These are phyloP conservation scores for Origma solitaria DNA, from an alignment of 2,113 vertebrate species.

Conservation along the genomic window DNA sequence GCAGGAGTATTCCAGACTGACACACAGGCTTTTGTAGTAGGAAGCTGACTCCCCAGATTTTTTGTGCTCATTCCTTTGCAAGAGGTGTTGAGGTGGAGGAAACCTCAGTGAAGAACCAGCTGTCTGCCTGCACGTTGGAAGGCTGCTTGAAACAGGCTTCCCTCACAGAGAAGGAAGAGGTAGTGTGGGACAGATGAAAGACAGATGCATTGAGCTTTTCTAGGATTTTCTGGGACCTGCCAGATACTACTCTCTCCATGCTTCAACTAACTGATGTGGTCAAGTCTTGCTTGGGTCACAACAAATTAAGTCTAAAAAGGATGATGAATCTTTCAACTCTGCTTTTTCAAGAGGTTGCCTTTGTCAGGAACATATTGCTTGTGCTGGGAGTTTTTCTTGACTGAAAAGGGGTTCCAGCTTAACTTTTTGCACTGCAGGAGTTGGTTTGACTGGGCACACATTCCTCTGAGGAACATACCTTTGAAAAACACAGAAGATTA, in stretches of 20 bases:
- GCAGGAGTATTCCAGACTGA: not conserved
- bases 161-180: not conserved
- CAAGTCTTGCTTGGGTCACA: not conserved
- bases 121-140: not conserved
- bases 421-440: not conserved
- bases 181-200: not conserved
- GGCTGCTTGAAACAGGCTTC: not conserved
- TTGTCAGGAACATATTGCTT: not conserved
- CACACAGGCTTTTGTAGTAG: rapidly evolving
- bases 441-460: not conserved
- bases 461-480: not conserved
- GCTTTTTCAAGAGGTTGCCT: not conserved
- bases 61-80: not conserved
- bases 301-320: not conserved
- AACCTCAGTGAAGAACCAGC: not conserved
- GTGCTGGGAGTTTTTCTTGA: not conserved
- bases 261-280: not conserved
- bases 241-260: not conserved
- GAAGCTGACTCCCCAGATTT: not conserved
- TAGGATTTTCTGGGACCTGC: not conserved
- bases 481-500: not conserved
- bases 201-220: not conserved
- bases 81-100: not conserved
- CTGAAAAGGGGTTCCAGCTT: not conserved
- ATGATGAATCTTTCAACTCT: not conserved